phyloP scores from a whole-genome alignment of 2,113 vertebrate species.

The Erpornis zantholeuca region DNA sequence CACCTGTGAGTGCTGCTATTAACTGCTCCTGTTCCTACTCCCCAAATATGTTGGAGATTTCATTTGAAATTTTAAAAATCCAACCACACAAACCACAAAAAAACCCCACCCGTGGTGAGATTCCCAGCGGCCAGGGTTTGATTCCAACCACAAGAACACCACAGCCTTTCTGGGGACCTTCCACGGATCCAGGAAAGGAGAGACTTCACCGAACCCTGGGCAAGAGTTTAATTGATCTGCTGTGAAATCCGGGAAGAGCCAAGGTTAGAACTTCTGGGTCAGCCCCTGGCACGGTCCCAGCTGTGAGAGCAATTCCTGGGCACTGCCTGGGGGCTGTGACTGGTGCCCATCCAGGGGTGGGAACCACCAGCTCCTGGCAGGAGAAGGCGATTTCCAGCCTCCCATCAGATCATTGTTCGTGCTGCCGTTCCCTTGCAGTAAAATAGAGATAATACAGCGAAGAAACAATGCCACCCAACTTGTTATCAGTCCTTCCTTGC shows the following conservation, averaged over 20 bases:
- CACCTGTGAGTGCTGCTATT: accelerated
- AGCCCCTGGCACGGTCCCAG: background rate
- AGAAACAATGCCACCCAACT: background rate
- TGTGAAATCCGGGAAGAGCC: background rate
- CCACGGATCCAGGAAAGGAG: background rate
- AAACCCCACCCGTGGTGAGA: accelerated
- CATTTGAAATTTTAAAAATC: background rate
- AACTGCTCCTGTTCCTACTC: background rate
- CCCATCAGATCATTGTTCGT: background rate
- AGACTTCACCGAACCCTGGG: background rate
- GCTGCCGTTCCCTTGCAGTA: background rate
- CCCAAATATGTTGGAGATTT: accelerated
- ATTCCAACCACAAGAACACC: background rate
- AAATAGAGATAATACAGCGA: background rate
- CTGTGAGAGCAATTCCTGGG: background rate
- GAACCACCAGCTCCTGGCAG: accelerated
- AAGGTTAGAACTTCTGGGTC: background rate
- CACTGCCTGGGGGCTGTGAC: background rate
- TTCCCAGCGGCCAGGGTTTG: background rate
- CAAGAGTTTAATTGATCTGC: no score
- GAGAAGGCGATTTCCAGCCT: background rate
- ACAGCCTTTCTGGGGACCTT: background rate
- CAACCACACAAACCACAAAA: background rate
- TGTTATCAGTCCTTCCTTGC: background rate
- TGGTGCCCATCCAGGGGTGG: background rate